Evolutionary conservation across 2,113 vertebrate genomes (phyloP).

Genomic region (Sphyrna mokarran): DNA sequence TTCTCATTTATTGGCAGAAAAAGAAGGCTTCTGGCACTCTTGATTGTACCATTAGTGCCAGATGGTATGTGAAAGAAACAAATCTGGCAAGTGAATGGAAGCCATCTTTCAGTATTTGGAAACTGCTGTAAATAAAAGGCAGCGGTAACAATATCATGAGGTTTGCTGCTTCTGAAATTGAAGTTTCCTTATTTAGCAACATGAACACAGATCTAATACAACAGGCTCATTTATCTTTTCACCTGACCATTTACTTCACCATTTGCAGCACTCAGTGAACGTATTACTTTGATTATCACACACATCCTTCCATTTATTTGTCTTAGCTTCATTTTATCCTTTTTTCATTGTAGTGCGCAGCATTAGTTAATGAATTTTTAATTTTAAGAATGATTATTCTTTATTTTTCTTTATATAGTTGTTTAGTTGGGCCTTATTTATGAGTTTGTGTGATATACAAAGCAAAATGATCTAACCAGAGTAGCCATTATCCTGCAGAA

Average conservation of each 20-base stretch:
- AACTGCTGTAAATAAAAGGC: not conserved
- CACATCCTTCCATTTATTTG: not conserved
- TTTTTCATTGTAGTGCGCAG: not conserved
- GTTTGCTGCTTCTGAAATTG: not conserved
- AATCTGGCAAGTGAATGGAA: not conserved
- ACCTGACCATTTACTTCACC: not conserved
- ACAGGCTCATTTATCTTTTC: conserved; percentile 26
- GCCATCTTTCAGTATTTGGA: not conserved
- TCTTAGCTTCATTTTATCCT: not conserved
- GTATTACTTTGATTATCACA: not conserved
- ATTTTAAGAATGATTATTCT: not conserved
- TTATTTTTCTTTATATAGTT: not conserved
- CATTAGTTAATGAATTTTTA: not conserved
- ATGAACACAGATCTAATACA: not conserved
- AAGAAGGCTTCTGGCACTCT: not conserved
- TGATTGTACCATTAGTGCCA: not conserved
- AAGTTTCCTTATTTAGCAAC: conserved; percentile 14
- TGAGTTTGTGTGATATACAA: too few species aligned
- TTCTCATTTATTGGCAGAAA: not conserved
- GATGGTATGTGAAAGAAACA: not conserved
- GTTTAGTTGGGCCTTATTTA: not conserved
- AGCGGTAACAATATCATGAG: not conserved
- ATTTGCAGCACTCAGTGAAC: not conserved
- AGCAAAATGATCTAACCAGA: too few species aligned
- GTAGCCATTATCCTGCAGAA: too few species aligned